Base-by-base conservation (phyloP, 2,888 invertebrate genomes). In the Linnaemya tessellans region DNA sequence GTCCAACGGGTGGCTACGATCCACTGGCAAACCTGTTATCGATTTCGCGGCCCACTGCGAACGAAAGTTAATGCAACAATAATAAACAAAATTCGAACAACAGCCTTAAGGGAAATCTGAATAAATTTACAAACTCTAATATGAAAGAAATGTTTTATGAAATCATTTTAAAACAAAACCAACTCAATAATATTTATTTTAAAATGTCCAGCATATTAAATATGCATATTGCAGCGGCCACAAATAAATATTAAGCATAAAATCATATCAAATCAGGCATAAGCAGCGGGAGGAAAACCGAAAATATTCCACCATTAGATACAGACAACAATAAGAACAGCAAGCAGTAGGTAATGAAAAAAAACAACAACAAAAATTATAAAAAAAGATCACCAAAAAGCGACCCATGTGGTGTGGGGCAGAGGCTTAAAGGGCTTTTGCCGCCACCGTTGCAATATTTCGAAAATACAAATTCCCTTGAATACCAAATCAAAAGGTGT, bases 241-340 rank as follows among this genome's bases (percentile, higher is more conserved):
- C 18, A 67, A 71, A 68, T 43, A 67, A 68, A 67, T 43, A 54
- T 41, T 25, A 41, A 35, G 15, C 13, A 62, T 67, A 65, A 43
- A 74, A 78, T 30, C 56, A 38, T 13, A 49, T 79, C 22, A 70
- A 41, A 80, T 80, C 70, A 20, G 62, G 15, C 75, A 70, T 56
- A 70, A 74, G 60, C 85, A 85, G 85, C 82, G 82, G 85, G 85
- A 79, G 67, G 46, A 80, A 74, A 77, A 10, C 20, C 51, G n/a
- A 62, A 64, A 64, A 49, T 43, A 30, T 56, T 49, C 11, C 10
- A 38, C 41, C 80, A 80, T 70, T 54, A 75, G 64, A 65, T 60
- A 73, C 82, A 84, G 84, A 85, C 81, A 85, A 85, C 85, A 85
- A 85, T 85, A 70, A 54, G 75, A 65, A 58, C 65, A 73, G 64